These are phyloP conservation scores for Scolopax bukidnonensis DNA, from an alignment of 2,797 vertebrate genomes.

Conservation along the genomic window DNA sequence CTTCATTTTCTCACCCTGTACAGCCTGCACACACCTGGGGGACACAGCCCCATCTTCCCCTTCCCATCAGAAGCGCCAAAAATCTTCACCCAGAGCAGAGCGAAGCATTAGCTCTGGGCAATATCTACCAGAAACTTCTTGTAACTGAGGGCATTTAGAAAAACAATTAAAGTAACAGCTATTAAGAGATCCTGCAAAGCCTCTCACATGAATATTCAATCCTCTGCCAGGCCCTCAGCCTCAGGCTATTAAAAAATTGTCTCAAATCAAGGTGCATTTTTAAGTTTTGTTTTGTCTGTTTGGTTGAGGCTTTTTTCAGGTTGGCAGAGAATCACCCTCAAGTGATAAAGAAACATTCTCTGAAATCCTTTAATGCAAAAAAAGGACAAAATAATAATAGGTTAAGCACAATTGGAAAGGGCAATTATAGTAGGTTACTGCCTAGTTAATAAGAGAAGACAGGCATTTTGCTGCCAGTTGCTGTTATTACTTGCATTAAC, in stretches of 20 bases:
- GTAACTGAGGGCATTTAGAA: background rate
- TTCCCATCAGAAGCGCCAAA: background rate
- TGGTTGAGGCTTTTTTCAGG: background rate
- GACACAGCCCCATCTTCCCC: background rate
- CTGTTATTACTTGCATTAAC: background rate
- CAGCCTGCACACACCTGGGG: background rate
- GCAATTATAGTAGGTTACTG: background rate
- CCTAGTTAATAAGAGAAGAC: background rate
- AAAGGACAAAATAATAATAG: background rate
- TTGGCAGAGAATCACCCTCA: background rate
- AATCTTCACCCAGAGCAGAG: background rate
- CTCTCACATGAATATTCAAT: background rate
- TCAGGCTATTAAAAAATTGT: background rate
- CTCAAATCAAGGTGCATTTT: background rate
- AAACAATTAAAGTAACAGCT: background rate
- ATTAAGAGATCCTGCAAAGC: background rate
- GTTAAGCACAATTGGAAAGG: background rate
- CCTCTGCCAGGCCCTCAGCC: background rate
- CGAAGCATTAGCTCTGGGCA: background rate
- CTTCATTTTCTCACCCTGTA: background rate
- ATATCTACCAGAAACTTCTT: background rate
- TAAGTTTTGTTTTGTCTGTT: background rate
- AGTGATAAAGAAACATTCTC: background rate
- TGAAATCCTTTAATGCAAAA: background rate
- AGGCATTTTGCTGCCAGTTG: background rate